Base-by-base conservation (phyloP, 2,888 invertebrate genomes). In the Herminia tarsipennalis region DNA sequence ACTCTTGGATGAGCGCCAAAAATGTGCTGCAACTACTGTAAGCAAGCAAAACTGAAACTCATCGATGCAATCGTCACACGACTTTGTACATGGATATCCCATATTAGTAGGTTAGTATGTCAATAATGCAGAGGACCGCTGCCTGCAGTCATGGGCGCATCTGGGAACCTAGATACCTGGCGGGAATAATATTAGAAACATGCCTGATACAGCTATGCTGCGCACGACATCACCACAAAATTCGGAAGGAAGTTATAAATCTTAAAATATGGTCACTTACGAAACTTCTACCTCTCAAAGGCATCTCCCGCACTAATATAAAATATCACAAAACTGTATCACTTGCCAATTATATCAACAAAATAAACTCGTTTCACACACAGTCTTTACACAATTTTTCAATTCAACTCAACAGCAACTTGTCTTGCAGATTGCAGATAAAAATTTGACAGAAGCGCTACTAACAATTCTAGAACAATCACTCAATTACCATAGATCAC, bases 231-330 rank as follows among this genome's bases (percentile, higher is more conserved):
- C 45, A 46, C 45, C 42, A 42, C 36, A 64, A 43, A 63, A 56
- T 56, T 49, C 38, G 41, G 35, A 61, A 58, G 55, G 54, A 66
- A 64, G 60, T 66, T 63, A 63, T 54, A 70, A 66, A 70, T 64
- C 62, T 60, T 57, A 55, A 53, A 73, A 67, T 59, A 71, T 45
- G 50, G 51, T 57, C 49, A 76, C 90, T 90, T 80, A 91, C 90
- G 69, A 90, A 89, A 81, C 73, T 83, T 68, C 73, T 79, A 76
- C 88, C 83, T 73, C 85, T 80, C 56, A 90, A 73, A 77, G 90
- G 88, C 90, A 91, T 91, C 80, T 84, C 86, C 82, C 66, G 70
- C 71, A 78, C 73, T 64, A 70, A 49, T 54, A 52, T 47, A 60
- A 63, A 63, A 53, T 17, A 62, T 51, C 44, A 66, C 66, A 62